These are phyloP conservation scores for Medauroidea extradentata DNA, from an alignment of 1,140 invertebrate species.

Conservation along the genomic window DNA sequence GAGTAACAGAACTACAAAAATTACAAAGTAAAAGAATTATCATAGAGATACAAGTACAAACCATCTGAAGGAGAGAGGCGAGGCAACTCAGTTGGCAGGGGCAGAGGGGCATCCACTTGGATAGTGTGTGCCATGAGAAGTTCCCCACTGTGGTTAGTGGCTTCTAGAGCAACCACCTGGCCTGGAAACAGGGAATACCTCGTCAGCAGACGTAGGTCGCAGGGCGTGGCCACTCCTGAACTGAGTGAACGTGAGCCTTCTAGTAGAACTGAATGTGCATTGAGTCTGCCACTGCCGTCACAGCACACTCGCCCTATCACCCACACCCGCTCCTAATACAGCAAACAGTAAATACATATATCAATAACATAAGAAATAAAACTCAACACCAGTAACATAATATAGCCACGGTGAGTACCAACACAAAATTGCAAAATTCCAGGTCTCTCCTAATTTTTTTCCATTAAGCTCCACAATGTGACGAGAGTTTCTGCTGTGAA, in stretches of 20 bases:
- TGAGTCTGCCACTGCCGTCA: constrained; percentile 65
- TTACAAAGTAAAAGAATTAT: no score
- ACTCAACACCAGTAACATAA: no score
- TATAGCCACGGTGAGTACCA: no score
- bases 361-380: no score
- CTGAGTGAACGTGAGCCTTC: neutral
- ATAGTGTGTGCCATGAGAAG: constrained; percentile 63
- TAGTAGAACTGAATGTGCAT: constrained; percentile 36
- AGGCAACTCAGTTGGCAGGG: constrained; percentile 25
- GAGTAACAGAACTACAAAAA: no score
- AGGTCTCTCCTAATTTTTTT: no score
- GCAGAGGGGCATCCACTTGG: constrained; percentile 46
- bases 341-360: no score
- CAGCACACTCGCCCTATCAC: constrained; percentile 69
- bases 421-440: no score
- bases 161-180: constrained; percentile 72
- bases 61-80: constrained; percentile 38
- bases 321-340: constrained; percentile 45
- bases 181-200: constrained; percentile 78
- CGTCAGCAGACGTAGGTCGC: neutral
- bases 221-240: constrained; percentile 13
- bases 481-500: no score
- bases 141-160: constrained; percentile 63
- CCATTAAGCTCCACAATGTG: no score
- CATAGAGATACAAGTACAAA: no score